Evolutionary conservation across 2,888 invertebrate species (phyloP).

Genomic region (Erynnis tages): DNA sequence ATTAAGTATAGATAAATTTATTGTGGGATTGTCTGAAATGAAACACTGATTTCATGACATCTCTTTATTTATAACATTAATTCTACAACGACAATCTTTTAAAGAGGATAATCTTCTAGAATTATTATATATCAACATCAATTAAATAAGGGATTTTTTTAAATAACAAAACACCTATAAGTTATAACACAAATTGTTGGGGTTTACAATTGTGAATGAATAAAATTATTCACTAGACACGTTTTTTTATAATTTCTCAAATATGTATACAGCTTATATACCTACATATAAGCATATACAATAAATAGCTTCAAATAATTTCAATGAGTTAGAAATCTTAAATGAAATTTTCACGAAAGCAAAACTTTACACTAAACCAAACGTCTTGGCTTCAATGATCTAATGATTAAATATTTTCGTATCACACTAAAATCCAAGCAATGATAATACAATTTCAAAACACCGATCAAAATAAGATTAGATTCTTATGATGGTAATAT

Average conservation of each 20-base stretch:
- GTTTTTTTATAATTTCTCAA: too few relatives aligned
- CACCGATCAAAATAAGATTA: slow-evolving; percentile 10
- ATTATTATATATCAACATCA: slow-evolving; percentile 33
- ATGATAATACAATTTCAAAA: slow-evolving; percentile 5
- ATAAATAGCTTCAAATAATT: too few relatives aligned
- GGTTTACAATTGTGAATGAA: neutral
- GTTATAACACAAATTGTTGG: slow-evolving; percentile 20
- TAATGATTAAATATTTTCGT: slow-evolving; percentile 2
- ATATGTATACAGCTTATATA: too few relatives aligned
- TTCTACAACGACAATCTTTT: slow-evolving; percentile 37
- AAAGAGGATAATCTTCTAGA: slow-evolving; percentile 40
- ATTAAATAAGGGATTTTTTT: slow-evolving; percentile 34
- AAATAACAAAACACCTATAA: slow-evolving; percentile 36
- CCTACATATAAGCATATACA: too few relatives aligned
- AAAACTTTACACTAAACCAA: too few relatives aligned
- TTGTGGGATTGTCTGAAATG: too few relatives aligned
- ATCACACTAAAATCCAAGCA: slow-evolving; percentile 13
- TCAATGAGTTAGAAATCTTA: too few relatives aligned
- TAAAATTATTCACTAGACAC: too few relatives aligned
- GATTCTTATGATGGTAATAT: slow-evolving; percentile 1
- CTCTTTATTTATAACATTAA: slow-evolving; percentile 43
- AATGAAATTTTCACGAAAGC: too few relatives aligned
- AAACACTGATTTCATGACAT: slow-evolving; percentile 33
- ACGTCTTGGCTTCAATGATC: neutral
- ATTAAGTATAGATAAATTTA: too few relatives aligned